These are phyloP conservation scores for Bombus picipes DNA, from an alignment of 1,140 invertebrate genomes.

Conservation along the genomic window DNA sequence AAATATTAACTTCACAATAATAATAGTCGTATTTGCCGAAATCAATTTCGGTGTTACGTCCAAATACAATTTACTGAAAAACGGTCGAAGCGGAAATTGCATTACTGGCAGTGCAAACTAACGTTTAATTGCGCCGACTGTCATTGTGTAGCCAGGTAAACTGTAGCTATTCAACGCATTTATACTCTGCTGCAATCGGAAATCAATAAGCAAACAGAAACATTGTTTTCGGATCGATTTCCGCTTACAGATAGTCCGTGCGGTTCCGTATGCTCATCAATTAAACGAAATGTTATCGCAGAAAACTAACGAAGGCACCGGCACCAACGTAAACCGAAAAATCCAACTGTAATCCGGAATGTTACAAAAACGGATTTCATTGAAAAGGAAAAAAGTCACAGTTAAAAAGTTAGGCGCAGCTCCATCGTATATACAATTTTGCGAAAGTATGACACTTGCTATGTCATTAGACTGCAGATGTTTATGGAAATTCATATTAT, in stretches of 20 bases:
- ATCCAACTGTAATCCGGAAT: conserved; percentile 2
- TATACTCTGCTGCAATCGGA: conserved; percentile 59
- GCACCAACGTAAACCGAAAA: background rate
- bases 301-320: conserved; percentile 7
- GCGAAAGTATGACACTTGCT: no score
- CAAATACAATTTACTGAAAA: conserved; percentile 48
- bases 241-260: conserved; percentile 48
- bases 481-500: no score
- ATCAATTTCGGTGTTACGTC: conserved; percentile 35
- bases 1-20: conserved; percentile 34
- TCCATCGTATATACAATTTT: no score
- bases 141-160: conserved; percentile 53
- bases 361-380: background rate
- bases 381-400: background rate
- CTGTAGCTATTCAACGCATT: conserved; percentile 51
- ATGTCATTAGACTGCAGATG: background rate
- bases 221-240: conserved; percentile 64
- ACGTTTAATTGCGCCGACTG: conserved; percentile 62
- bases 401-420: no score
- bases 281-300: conserved; percentile 45
- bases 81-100: conserved; percentile 47
- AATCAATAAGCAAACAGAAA: conserved; percentile 64
- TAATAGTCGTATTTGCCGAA: conserved; percentile 31
- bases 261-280: conserved; percentile 46
- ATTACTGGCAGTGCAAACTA: conserved; percentile 57